Conservation (phyloP, 2,888 invertebrate species). For the Sphaeridia pumilis region DNA sequence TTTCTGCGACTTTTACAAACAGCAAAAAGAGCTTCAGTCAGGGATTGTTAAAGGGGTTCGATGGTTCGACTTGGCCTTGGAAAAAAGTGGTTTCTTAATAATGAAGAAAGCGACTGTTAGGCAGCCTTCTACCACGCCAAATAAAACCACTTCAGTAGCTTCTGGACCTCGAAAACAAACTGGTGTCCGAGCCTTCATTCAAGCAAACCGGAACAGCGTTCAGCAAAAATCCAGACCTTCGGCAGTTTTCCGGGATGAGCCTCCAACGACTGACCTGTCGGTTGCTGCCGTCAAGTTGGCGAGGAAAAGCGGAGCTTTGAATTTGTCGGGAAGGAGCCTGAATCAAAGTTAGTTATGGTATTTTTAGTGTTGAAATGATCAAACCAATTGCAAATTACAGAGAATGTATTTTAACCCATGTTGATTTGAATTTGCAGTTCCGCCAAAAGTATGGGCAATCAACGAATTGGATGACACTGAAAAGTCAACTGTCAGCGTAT, state of each 20-base stretch:
- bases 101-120: slow-evolving; percentile 9
- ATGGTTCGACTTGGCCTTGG: not conserved
- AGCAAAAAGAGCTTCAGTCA: no score
- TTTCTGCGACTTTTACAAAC: no score
- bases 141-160: not conserved
- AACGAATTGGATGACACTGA: slow-evolving; percentile 34
- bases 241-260: slow-evolving; percentile 43
- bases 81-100: slow-evolving; percentile 1
- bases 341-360: slow-evolving; percentile 49
- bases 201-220: slow-evolving; percentile 21
- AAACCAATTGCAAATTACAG: not conserved
- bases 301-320: slow-evolving; percentile 65
- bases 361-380: not conserved
- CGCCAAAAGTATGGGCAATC: slow-evolving; percentile 31
- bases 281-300: slow-evolving; percentile 63
- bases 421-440: slow-evolving; percentile 17
- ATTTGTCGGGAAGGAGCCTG: slow-evolving; percentile 62
- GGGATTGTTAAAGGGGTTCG: no score
- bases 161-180: not conserved
- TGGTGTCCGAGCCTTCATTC: slow-evolving; percentile 25
- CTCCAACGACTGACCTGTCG: slow-evolving; percentile 57
- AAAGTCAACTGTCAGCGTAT: slow-evolving; percentile 27
- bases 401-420: not conserved
- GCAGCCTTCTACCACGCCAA: not conserved
- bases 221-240: slow-evolving; percentile 20